Evolutionary conservation across 2,797 vertebrate species (phyloP), one percentile per base, ranked within the genome.

Genomic region (Rachycentron canadum): DNA sequence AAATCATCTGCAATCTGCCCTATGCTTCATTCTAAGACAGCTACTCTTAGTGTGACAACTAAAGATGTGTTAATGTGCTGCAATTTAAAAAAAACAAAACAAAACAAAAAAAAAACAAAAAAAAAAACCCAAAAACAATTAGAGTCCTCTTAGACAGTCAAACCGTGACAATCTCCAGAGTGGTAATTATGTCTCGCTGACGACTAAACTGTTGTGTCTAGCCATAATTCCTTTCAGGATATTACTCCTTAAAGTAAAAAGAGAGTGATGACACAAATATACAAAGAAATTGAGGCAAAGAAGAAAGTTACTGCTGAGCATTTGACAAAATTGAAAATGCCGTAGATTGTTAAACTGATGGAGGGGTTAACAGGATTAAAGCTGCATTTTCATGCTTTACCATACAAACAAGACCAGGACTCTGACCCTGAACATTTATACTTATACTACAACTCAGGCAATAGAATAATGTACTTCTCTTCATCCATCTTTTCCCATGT

Each of bases 111-210:
- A 55, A 81, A 82, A 73, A 40, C 52, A 60, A 85, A 76, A 78
- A 74, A 86, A 55, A 81, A 82, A 73, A 40, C 52, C 73, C 57
- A 85, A 79, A 88, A 93, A 91, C 84, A 88, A 91, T 87, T 88
- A 89, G 65, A 78, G 78, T 78, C 69, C 76, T 88, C 78, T 88
- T 78, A 83, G 81, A 88, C 76, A 88, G 74, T 78, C 76, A 88
- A 87, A 81, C 82, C 43, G 50, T 80, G 82, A 87, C 83, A 84
- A 66, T 83, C 69, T 72, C 89, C 63, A 82, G 57, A 70, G 69
- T 69, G 56, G 70, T 82, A 90, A 91, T 93, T 92, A 91, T 83
- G 72, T 86, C 75, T 76, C 4, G 7, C 70, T 71, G n/a, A 79
- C 67, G 50, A 79, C 55, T 67, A 67, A 83, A 87, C 63, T 78